These are phyloP conservation scores for Benthosema pterotum DNA, from an alignment of 2,797 vertebrate genomes.

Conservation along the genomic window DNA sequence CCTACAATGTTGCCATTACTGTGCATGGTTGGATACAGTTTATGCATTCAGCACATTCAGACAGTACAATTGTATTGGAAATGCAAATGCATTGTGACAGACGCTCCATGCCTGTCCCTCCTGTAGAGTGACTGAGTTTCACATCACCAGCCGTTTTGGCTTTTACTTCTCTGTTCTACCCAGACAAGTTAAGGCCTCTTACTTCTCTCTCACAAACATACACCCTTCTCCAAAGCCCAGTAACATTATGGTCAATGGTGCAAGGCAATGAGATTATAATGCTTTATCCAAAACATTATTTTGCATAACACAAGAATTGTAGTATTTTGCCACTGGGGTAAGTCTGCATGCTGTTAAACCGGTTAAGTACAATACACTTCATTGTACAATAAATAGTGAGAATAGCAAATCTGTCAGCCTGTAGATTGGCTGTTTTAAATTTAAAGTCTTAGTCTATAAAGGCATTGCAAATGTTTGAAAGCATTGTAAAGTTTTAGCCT, in stretches of 20 bases:
- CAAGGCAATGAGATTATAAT: slow-evolving; percentile 57
- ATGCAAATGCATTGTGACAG: slow-evolving; percentile 25
- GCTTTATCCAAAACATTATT: slow-evolving; percentile 51
- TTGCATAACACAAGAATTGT: slow-evolving; percentile 68
- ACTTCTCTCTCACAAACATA: slow-evolving; percentile 12
- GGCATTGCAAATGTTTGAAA: too few species aligned
- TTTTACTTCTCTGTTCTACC: slow-evolving; percentile 16
- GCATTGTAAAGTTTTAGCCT: too few species aligned
- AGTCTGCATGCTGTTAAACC: too few species aligned
- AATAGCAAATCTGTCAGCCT: too few species aligned
- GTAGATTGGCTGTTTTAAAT: too few species aligned
- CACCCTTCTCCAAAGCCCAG: too few species aligned
- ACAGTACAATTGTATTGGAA: neutral
- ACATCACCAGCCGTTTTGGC: slow-evolving; percentile 32
- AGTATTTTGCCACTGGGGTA: slow-evolving; percentile 46
- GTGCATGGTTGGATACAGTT: slow-evolving; percentile 10
- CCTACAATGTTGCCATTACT: neutral
- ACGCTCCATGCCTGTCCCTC: slow-evolving; percentile 14
- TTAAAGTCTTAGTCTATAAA: too few species aligned
- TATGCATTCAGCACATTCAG: too few species aligned
- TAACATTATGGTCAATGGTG: slow-evolving; percentile 30
- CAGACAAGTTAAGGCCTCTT: slow-evolving; percentile 52
- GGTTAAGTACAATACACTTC: neutral
- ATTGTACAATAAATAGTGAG: too few species aligned
- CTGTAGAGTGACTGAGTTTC: slow-evolving; percentile 16